Evolutionary conservation across 2,797 vertebrate genomes (phyloP).

Genomic region (Melanotaenia nigrans): DNA sequence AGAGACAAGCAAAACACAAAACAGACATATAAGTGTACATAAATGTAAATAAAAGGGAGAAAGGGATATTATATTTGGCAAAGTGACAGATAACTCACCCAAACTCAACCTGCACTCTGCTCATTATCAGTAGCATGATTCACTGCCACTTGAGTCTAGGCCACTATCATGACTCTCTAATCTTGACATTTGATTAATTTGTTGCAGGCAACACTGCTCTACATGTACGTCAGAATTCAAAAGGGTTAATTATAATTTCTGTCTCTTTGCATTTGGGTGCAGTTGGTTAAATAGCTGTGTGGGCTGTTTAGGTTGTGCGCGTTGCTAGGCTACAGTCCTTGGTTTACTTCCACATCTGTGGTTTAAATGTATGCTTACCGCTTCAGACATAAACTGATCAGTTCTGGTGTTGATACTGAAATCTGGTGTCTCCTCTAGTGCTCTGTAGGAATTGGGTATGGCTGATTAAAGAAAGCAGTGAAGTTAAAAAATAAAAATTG

Average conservation of each 20-base stretch:
- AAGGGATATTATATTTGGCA: constrained; percentile 4
- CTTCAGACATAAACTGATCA: background rate
- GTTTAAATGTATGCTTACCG: background rate
- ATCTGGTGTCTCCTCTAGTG: background rate
- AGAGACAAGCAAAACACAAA: background rate
- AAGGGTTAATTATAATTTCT: constrained; percentile 18
- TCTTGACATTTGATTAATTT: constrained; percentile 35
- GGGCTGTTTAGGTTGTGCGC: constrained; percentile 23
- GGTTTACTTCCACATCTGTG: constrained; percentile 46
- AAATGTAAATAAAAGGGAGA: background rate
- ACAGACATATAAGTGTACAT: background rate
- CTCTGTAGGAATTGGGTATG: background rate
- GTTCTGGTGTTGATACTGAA: constrained; percentile 8
- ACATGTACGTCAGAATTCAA: constrained; percentile 14
- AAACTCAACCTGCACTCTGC: constrained; percentile 23
- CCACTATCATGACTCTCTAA: constrained; percentile 7
- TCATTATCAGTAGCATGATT: constrained; percentile 30
- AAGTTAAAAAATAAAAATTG: background rate
- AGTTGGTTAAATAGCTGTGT: constrained; percentile 35
- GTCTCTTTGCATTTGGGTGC: constrained; percentile 12
- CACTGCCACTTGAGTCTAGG: constrained; percentile 22
- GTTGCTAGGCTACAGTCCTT: constrained; percentile 60
- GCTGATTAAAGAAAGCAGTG: background rate
- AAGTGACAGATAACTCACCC: constrained; percentile 24
- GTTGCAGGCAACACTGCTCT: background rate